Base-by-base conservation (phyloP, 1,140 invertebrate species). In the Odontomachus brunneus region DNA sequence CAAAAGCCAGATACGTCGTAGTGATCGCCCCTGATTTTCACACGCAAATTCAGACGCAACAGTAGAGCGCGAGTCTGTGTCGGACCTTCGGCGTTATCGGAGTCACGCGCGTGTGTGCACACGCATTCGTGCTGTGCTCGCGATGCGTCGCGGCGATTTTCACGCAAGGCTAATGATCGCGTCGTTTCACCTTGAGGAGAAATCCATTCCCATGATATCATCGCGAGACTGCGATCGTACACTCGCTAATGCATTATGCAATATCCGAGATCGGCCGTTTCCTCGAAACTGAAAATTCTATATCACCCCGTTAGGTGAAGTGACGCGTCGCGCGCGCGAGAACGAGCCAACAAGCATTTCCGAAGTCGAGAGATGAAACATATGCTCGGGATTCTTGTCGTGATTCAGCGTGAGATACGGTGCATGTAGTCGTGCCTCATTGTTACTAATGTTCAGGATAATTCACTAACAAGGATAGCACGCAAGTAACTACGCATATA, bases 191-290 rank as follows among this genome's bases (percentile, higher is more conserved):
- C 51, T 57, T 71, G 51, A 59, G 38, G 38, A 44, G 38, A 26
- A 53, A n/a, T 69, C 49, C 33, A 53, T 76, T 55, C 48, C 48
- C n/a, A 44, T 57, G 38, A 80, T 69, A 69, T 67, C 33, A 44
- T 63, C 51, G 51, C 17, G 44, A 80, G 55, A 26, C 3, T 17
- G 26, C 14, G 12, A 44, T 51, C 49, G 26, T 51, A 11, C 26
- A 57, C 11, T 67, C 14, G 17, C 72, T n/a, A n/a, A 75, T 24
- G 38, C 49, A 67, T 80, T 80, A 80, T 71, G 75, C 75, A 80
- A 80, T 67, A 44, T 59, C 12, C 17, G 15, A 78, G n/a, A 55
- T 22, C 5, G 26, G n/a, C 29, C 11, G 49, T 24, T 26, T 0
- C 26, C 22, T 4, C 24, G n/a, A 29, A 57, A 59, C 33, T 71